These are phyloP conservation scores for human DNA, from an alignment of 2,113 vertebrate species.

Conservation along the genomic window GRCh38 chr3:52626501-52627000, in stretches of 20 bases:
- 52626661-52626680: conserved; percentile 41
- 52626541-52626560: conserved; percentile 7
- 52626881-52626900: neutral
- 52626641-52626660: conserved; percentile 41
- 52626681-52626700: conserved; percentile 34
- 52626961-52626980: conserved; percentile 39
- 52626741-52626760: conserved; percentile 31
- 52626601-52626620: conserved; percentile 22
- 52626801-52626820: conserved; percentile 49
- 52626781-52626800: conserved; percentile 44
- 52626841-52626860: conserved; percentile 43
- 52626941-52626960: conserved; percentile 25
- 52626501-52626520: conserved; percentile 28
- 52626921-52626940: neutral
- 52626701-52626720: conserved; percentile 12
- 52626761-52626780: conserved; percentile 39
- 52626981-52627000: conserved; percentile 29
- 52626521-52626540: neutral
- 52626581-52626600: conserved; percentile 53
- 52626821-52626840: conserved; percentile 29
- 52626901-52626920: conserved; percentile 38
- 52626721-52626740: neutral
- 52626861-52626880: conserved; percentile 18
- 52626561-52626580: conserved; percentile 29
- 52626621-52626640: conserved; percentile 9